Evolutionary conservation across 1,140 invertebrate species (phyloP), one percentile per base, ranked within the genome.

Genomic region (Drosophila nannoptera): DNA sequence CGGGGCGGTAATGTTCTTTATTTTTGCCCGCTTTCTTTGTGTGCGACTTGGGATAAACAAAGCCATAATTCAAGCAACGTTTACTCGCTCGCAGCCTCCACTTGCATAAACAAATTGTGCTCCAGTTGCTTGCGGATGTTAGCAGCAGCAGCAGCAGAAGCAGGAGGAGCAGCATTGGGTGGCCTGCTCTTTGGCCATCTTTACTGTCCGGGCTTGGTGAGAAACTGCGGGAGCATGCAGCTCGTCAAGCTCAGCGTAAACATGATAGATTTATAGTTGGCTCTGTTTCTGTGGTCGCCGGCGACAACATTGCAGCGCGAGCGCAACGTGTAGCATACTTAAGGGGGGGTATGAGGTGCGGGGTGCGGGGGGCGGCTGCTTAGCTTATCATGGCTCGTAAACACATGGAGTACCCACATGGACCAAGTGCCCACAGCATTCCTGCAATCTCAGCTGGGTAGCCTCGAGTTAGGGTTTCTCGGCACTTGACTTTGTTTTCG

Each of bases 191-290:
- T 11, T 11, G 43, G 43, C 45, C 45, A 46, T 52, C 33, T 29
- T 14, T 31, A 29, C 12, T 49, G 35, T 16, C 45, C 55, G 50
- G 53, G 22, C 52, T 45, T 61, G 22, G 55, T 64, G 49, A 55
- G 61, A 53, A 71, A 63, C 48, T 65, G 68, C 40, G 62, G 54
- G 49, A 67, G 46, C 45, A 38, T 43, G 78, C n/a, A n/a, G n/a
- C 78, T 82, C 78, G 80, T 82, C 78, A 82, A 82, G 80, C 64
- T 70, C 72, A 69, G 68, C 75, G 78, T 82, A 82, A 82, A 82
- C 78, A 82, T 82, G 78, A 82, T 82, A 82, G 78, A 82, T 82
- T 82, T 82, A 82, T 82, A 82, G 78, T 82, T 83, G 78, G 75
- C 64, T 75, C 43, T 60, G 67, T 67, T 72, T 70, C 69, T 73